Percentiles rank a stretch among this genome's conserved stretches.
phyloP scores from a whole-genome alignment of 2,113 vertebrate genomes.

The Phalacrocorax pelagicus region DNA sequence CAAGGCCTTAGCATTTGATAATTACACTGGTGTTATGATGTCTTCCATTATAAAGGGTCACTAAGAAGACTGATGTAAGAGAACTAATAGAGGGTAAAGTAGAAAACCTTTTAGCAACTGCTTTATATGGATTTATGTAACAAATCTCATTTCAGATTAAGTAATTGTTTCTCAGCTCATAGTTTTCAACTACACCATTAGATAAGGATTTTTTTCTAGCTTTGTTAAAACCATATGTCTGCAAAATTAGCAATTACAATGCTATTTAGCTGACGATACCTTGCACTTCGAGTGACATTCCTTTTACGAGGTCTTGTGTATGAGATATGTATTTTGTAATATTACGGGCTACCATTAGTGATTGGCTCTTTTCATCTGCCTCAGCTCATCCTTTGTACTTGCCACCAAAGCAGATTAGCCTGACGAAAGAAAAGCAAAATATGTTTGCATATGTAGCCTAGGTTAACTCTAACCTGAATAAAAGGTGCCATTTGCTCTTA shows the following conservation, averaged over 20 bases:
- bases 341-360: neutral
- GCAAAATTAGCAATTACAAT: slow-evolving; percentile 40
- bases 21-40: neutral
- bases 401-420: neutral
- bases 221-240: slow-evolving; percentile 42
- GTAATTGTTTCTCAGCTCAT: slow-evolving; percentile 54
- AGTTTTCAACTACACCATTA: slow-evolving; percentile 43
- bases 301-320: neutral
- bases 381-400: neutral
- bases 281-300: slow-evolving; percentile 13
- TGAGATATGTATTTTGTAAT: neutral
- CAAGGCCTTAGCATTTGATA: neutral
- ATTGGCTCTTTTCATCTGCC: neutral
- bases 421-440: neutral
- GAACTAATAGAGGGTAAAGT: slow-evolving; percentile 17
- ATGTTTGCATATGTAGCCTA: neutral
- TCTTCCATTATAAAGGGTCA: neutral
- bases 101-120: slow-evolving; percentile 4
- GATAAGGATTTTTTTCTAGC: slow-evolving; percentile 40
- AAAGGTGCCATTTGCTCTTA: neutral
- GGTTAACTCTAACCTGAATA: neutral
- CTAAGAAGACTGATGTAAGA: neutral
- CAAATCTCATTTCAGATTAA: slow-evolving; percentile 43
- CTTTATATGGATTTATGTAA: slow-evolving; percentile 30
- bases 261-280: neutral